Conservation (phyloP, 1,140 invertebrate genomes). For the Plectus sambesii region DNA sequence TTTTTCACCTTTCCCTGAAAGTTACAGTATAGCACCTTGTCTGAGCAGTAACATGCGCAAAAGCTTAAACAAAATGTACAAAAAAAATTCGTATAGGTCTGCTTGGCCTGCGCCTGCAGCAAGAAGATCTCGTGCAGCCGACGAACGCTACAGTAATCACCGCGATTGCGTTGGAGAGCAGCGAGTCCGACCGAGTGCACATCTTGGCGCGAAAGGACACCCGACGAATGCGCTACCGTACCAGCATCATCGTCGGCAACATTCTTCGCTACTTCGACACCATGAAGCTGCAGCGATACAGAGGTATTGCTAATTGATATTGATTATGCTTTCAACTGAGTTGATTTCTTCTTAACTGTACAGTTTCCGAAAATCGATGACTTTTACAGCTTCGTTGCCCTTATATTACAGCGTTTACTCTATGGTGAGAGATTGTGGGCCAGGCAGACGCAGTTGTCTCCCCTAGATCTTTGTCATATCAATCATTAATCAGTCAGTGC, state of each 20-base stretch:
- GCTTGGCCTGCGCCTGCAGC: conserved; percentile 37
- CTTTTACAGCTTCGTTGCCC: too few relatives aligned
- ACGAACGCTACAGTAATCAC: conserved; percentile 46
- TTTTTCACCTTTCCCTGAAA: neutral
- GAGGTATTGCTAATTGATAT: conserved; percentile 18
- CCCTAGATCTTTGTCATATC: neutral
- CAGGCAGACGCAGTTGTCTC: neutral
- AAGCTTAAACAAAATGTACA: too few relatives aligned
- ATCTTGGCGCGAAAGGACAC: conserved; percentile 42
- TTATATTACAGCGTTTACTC: too few relatives aligned
- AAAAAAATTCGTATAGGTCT: conserved; percentile 26
- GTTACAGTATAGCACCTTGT: too few relatives aligned
- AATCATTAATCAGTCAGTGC: too few relatives aligned
- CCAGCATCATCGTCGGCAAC: conserved; percentile 43
- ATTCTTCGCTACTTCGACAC: conserved; percentile 45
- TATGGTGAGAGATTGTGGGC: too few relatives aligned
- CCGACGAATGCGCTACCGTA: conserved; percentile 41
- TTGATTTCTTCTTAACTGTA: too few relatives aligned
- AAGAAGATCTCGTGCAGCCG: conserved; percentile 43
- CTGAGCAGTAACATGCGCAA: too few relatives aligned
- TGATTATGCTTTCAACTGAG: conserved; percentile 14
- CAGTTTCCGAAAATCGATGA: too few relatives aligned
- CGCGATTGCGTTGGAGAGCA: conserved; percentile 42
- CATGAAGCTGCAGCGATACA: conserved; percentile 42
- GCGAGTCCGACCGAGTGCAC: conserved; percentile 43